Base-by-base conservation (phyloP, 2,888 invertebrate species). In the Marasmarcha lunaedactyla region DNA sequence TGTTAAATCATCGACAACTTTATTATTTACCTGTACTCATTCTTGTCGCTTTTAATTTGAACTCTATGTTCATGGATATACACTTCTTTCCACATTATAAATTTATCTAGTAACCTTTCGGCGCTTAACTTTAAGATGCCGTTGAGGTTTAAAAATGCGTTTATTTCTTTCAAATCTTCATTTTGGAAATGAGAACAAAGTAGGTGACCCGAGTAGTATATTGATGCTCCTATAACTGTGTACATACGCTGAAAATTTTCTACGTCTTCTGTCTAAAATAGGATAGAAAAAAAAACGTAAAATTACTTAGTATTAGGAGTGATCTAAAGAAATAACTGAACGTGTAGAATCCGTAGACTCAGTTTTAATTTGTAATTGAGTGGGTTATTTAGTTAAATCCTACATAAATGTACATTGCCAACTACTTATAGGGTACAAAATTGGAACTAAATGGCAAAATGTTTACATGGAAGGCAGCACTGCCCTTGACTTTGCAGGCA, bases 51-150 rank as follows among this genome's bases (percentile, higher is more conserved):
- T 37, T 64, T 65, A 43, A 57, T 66, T 39, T 63, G 63, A 36
- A 60, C 68, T 44, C 81, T 69, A 38, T 71, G 63, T 49, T 79
- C 81, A 57, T 70, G 55, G 15, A 90, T 88, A 64, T 84, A 90
- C 13, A 93, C 89, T 72, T 91, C 90, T 55, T 87, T 88, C 93
- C 94, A 94, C 26, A 92, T 70, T 9, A 93, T 88, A 38, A 94
- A 70, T 47, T 89, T 89, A 14, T 89, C 89, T 0, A 93, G 78
- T 25, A 89, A 86, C 51, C 89, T 90, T 0, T 85, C 86, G 37
- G 78, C 76, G 10, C 90, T 87, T 13, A 93, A 71, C 57, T 88
- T 86, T 27, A 94, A 79, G 38, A 95, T 73, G 2, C 93, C 92
- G 55, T 91, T 90, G 46, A 91, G 86, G 47, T 89, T 87, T 41